Evolutionary conservation across 2,888 invertebrate genomes (phyloP).

Genomic region (Crossocerus cetratus): DNA sequence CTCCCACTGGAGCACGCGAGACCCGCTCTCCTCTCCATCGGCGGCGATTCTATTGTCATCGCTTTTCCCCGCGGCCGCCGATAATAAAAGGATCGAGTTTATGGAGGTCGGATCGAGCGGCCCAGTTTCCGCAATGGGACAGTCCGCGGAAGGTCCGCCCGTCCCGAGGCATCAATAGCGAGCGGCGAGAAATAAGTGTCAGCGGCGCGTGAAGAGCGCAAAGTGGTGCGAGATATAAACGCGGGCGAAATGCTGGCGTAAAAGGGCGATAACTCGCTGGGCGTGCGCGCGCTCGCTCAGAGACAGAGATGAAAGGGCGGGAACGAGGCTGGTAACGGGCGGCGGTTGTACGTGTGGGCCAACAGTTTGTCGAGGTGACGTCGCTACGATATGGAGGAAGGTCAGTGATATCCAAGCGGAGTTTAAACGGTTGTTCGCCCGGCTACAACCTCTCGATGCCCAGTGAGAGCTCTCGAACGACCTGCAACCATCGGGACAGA

Average conservation of each 20-base stretch:
- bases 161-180: no score
- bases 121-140: no score
- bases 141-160: no score
- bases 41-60: background rate
- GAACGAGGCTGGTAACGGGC: conserved; percentile 36
- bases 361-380: conserved; percentile 60
- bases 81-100: no score
- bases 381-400: conserved; percentile 57
- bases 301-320: conserved; percentile 55
- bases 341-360: conserved; percentile 48
- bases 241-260: conserved; percentile 44
- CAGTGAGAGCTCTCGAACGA: conserved; percentile 54
- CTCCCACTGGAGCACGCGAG: conserved; percentile 1
- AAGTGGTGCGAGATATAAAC: conserved; percentile 48
- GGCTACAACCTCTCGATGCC: conserved; percentile 44
- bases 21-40: background rate
- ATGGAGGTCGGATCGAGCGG: no score
- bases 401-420: conserved; percentile 63
- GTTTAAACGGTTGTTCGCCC: conserved; percentile 66
- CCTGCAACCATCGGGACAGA: conserved; percentile 44
- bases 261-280: conserved; percentile 59
- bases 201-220: background rate
- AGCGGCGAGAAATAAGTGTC: no score
- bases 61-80: background rate
- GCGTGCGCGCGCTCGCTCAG: background rate